These are phyloP conservation scores for Riptortus pedestris DNA, from an alignment of 1,140 invertebrate species.

Conservation along the genomic window DNA sequence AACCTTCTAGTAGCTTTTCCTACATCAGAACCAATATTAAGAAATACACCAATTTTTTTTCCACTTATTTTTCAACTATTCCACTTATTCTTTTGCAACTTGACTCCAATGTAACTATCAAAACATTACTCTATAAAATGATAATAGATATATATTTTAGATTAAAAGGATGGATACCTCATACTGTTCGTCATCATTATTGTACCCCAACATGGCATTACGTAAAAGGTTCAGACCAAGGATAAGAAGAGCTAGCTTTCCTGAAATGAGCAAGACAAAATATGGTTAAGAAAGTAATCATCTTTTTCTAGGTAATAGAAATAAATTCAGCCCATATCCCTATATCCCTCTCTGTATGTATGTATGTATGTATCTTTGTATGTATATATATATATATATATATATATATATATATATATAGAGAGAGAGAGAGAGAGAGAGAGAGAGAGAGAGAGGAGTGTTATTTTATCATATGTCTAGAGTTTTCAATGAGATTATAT, in stretches of 20 bases:
- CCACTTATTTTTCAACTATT: too few relatives aligned
- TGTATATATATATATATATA: neutral
- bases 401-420: neutral
- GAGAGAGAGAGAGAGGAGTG: too few relatives aligned
- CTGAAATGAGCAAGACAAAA: neutral
- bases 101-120: too few relatives aligned
- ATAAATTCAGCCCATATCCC: neutral
- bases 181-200: constrained; percentile 13
- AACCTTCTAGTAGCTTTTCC: too few relatives aligned
- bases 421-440: neutral
- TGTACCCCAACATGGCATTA: neutral
- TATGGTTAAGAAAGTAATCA: too few relatives aligned
- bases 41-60: too few relatives aligned
- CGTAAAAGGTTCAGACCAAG: constrained; percentile 6
- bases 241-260: constrained; percentile 2
- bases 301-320: neutral
- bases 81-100: too few relatives aligned
- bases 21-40: too few relatives aligned
- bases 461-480: too few relatives aligned
- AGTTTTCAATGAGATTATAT: too few relatives aligned
- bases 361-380: neutral
- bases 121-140: too few relatives aligned
- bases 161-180: constrained; percentile 10
- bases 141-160: too few relatives aligned
- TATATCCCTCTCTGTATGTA: neutral